Base-by-base conservation (phyloP, 1,140 invertebrate species). In the Dreissena rostriformis region DNA sequence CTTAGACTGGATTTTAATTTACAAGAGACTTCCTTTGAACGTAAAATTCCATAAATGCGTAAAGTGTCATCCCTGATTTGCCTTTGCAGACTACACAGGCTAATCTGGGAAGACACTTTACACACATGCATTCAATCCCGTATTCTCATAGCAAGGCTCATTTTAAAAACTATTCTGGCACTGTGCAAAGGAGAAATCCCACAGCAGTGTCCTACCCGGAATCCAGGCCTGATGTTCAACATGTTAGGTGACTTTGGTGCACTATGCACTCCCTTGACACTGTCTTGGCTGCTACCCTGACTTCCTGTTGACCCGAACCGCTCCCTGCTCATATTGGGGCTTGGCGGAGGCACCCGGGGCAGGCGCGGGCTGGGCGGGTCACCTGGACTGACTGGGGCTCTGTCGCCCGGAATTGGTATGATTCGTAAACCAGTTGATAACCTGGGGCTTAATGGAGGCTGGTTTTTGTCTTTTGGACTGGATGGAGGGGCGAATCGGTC, bases 271-370 rank as follows among this genome's bases (percentile, higher is more conserved):
- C 52, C 63, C 24, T 70, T 57, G 4, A 39, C 52, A 73, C 75
- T 74, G 19, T 80, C 74, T 15, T 15, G 51, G n/a, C 81, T 79
- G 57, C 65, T 76, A 53, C 73, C 49, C 29, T 77, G 71, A 61
- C 83, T 80, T 19, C 83, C 75, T 19, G 68, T 55, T 2, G 73
- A 84, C 24, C 83, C 75, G 66, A 79, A 74, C 39, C 75, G 66
- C 52, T 77, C 78, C 49, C 73, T 24, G 39, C 72, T 26, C 19
- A 75, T 24, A 12, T 28, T 77, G 14, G 82, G 82, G 73, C 85
- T 75, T 24, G 82, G 85, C 15, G 82, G 86, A 7, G 85, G 82
- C 49, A 82, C 82, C 17, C 77, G 65, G 0, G 86, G 81, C 26
- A 81, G 24, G 24, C 81, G 80, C 17, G 84, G 77, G 57, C 80